Conservation (phyloP, 1,140 invertebrate genomes). For the Portunus trituberculatus region DNA sequence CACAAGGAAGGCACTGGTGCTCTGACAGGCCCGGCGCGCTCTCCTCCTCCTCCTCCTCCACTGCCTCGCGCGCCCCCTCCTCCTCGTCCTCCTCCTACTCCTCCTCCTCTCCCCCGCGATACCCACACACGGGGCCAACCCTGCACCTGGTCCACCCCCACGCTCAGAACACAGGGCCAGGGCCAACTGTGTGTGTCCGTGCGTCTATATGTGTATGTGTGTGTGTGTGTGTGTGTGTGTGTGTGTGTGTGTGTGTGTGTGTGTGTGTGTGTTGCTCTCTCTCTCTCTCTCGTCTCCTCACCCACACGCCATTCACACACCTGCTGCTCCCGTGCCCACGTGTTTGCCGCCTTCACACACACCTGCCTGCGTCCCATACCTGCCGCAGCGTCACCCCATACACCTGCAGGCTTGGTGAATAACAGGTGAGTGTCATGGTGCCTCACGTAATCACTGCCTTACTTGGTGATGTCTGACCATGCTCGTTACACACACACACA, state of each 20-base stretch:
- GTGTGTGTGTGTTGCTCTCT: no score
- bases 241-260: no score
- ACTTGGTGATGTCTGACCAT: no score
- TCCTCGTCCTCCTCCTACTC: background rate
- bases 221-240: no score
- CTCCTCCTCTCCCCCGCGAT: background rate
- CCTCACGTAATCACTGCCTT: background rate
- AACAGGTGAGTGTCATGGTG: background rate
- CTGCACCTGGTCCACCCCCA: conserved; percentile 10
- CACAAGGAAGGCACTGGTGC: conserved; percentile 43
- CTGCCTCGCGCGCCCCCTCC: background rate
- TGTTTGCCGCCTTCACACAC: background rate
- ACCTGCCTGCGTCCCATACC: background rate
- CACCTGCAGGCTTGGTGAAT: background rate
- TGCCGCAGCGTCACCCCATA: background rate
- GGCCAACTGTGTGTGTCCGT: background rate
- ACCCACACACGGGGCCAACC: conserved; percentile 24
- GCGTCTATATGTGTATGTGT: background rate
- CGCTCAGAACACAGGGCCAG: background rate
- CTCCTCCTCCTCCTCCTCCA: background rate
- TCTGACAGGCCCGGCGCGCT: background rate
- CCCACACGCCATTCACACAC: background rate
- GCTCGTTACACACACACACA: background rate
- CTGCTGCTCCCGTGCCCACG: background rate
- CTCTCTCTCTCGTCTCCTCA: background rate